Evolutionary conservation across 1,140 invertebrate species (phyloP).

Genomic region (Aphidius gifuensis): DNA sequence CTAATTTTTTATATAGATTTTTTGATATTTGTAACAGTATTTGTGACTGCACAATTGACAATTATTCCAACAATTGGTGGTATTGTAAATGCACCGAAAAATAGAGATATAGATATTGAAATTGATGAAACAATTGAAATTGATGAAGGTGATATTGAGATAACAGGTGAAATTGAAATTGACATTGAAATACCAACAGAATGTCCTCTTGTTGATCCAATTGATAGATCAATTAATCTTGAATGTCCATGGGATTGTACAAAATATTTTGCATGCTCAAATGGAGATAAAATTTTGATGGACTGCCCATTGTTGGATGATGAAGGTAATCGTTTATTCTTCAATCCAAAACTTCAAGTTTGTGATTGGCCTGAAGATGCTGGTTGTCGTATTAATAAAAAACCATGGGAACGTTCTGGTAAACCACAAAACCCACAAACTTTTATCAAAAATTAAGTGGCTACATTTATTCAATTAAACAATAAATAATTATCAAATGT

Average conservation of each 20-base stretch:
- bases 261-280: constrained; percentile 57
- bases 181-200: constrained; percentile 16
- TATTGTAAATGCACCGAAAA: too few relatives aligned
- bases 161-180: neutral
- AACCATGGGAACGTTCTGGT: neutral
- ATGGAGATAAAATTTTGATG: constrained; percentile 51
- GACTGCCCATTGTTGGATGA: constrained; percentile 41
- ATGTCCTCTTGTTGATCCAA: constrained; percentile 24
- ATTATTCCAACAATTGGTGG: too few relatives aligned
- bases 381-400: constrained; percentile 15
- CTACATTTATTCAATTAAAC: too few relatives aligned
- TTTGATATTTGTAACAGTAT: too few relatives aligned
- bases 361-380: constrained; percentile 32
- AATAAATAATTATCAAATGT: too few relatives aligned
- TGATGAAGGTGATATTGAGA: neutral
- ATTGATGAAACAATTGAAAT: too few relatives aligned
- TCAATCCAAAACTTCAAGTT: constrained; percentile 54
- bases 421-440: neutral
- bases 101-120: too few relatives aligned
- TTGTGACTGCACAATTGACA: too few relatives aligned
- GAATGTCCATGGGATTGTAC: constrained; percentile 53
- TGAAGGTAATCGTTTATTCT: constrained; percentile 43
- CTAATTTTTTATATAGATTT: too few relatives aligned
- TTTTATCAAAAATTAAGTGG: too few relatives aligned
- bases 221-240: constrained; percentile 35